Conservation (phyloP, 1,140 invertebrate genomes). For the Ips typographus region DNA sequence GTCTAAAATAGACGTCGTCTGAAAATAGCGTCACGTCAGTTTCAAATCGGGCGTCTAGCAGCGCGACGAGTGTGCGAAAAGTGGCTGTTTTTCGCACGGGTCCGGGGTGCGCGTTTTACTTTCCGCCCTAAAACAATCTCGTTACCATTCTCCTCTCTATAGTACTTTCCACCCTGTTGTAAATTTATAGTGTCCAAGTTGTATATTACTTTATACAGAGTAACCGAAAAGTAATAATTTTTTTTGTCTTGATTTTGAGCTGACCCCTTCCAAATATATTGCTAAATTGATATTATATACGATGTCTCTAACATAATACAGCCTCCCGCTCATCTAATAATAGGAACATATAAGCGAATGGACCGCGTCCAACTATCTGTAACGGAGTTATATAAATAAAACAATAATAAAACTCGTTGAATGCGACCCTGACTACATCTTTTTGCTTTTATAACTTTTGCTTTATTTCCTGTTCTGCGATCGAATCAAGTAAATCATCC, state of each 20-base stretch:
- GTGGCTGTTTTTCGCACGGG: conserved; percentile 7
- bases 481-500: too few relatives aligned
- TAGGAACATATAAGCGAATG: too few relatives aligned
- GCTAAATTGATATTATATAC: not conserved
- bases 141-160: not conserved
- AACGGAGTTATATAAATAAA: too few relatives aligned
- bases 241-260: not conserved
- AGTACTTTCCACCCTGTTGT: not conserved
- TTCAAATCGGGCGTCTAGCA: not conserved
- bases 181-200: not conserved
- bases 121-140: not conserved
- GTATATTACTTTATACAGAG: not conserved
- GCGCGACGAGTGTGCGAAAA: not conserved
- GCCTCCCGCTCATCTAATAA: too few relatives aligned
- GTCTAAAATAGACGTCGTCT: conserved; percentile 3
- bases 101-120: conserved; percentile 5
- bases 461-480: too few relatives aligned
- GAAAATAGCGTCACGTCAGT: not conserved
- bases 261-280: not conserved
- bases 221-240: not conserved
- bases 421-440: too few relatives aligned
- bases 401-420: too few relatives aligned
- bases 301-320: too few relatives aligned
- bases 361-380: too few relatives aligned
- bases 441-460: too few relatives aligned